Percentiles rank a stretch among this genome's conserved stretches.
Evolutionary conservation across 2,888 invertebrate species (phyloP).

Genomic region (Epinotia demarniana): DNA sequence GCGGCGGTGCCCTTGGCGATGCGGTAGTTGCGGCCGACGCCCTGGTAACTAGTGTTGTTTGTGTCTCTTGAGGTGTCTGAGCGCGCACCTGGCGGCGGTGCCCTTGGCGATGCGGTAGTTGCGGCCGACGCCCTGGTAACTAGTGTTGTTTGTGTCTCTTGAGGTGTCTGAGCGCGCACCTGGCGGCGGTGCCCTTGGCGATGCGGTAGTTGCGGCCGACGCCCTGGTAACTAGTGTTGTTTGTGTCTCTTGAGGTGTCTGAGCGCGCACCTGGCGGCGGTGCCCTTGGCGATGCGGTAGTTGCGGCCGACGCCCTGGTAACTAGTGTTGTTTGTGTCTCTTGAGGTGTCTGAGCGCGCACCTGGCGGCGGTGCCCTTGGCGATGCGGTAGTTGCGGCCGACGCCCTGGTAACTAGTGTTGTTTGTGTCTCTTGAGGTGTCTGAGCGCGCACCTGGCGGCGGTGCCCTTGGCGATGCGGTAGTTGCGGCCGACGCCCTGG

Average conservation of each 20-base stretch:
- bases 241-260: not conserved
- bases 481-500: conserved; percentile 97
- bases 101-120: conserved; percentile 7
- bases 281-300: conserved; percentile 99
- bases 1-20: conserved; percentile 99
- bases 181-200: conserved; percentile 99
- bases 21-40: conserved; percentile 98
- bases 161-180: conserved; percentile 95
- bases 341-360: not conserved
- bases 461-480: conserved; percentile 99
- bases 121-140: conserved; percentile 4
- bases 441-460: conserved; percentile 98
- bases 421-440: conserved; percentile 81
- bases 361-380: not conserved
- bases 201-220: conserved; percentile 99
- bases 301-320: conserved; percentile 96
- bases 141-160: conserved; percentile 42
- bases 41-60: conserved; percentile 72
- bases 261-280: conserved; percentile 88
- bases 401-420: not conserved
- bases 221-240: conserved; percentile 81
- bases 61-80: not conserved
- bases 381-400: conserved; percentile 19
- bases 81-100: not conserved
- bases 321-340: not conserved